Conservation (phyloP, 2,113 vertebrate genomes). For the Suncus etruscus region DNA sequence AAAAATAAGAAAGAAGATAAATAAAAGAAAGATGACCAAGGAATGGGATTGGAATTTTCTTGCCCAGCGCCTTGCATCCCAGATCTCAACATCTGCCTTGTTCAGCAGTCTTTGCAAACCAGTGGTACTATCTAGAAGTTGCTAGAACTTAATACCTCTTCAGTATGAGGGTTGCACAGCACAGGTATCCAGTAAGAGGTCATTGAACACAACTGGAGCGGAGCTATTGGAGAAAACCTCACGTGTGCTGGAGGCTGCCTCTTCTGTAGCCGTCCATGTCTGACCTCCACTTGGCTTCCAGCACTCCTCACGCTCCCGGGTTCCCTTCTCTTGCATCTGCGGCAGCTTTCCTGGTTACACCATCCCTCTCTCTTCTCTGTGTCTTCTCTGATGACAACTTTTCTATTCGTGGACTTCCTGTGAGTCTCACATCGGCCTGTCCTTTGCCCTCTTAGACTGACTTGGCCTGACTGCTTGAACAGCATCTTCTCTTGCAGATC, state of each 20-base stretch:
- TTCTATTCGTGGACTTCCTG: rapidly evolving
- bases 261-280: too few relatives aligned
- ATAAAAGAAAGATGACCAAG: too few relatives aligned
- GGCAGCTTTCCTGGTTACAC: background rate
- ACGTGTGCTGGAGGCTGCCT: rapidly evolving
- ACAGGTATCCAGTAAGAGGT: background rate
- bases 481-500: too few relatives aligned
- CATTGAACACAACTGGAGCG: background rate
- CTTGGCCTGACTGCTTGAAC: too few relatives aligned
- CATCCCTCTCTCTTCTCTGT: background rate
- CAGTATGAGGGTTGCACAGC: background rate
- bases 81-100: background rate
- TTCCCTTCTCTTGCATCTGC: background rate
- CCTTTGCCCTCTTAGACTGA: background rate
- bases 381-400: background rate
- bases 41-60: background rate
- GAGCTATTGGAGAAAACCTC: background rate
- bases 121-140: background rate
- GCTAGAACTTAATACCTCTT: background rate
- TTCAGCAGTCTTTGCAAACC: background rate
- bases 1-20: too few relatives aligned
- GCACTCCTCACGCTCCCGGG: background rate
- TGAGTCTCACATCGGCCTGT: background rate
- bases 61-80: background rate
- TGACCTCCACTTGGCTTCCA: too few relatives aligned